Evolutionary conservation across 2,113 vertebrate genomes (phyloP), one percentile per base, ranked within the genome.

Genomic region (Chrysochloris asiatica): DNA sequence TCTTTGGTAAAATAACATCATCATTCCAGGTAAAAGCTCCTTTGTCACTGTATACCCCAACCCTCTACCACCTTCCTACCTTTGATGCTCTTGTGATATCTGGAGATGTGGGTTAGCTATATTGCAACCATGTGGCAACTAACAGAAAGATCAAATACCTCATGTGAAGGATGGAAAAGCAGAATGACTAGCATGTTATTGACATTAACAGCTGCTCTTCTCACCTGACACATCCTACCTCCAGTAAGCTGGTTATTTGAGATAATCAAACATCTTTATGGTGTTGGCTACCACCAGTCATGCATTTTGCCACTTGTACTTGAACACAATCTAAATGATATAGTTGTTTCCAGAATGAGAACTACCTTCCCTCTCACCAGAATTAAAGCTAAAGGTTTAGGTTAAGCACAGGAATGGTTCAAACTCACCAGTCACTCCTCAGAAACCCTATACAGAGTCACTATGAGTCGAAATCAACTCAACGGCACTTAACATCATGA

Each of bases 311-410:
- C 80, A 43, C 47, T 65, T 50, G 3, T 48, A 54, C 54, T 28
- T 71, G 90, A 90, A 90, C 72, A 77, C 65, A 59, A 77, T 28
- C 52, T 88, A 72, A 90, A 77, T 85, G 71, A n/a, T 65, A 65
- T 33, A 78, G 21, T 0, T 38, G 26, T 45, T 83, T 86, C 67
- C 69, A 72, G 54, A 77, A 77, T 71, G 13, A 76, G n/a, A 1
- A 45, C 33, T 26, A 24, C 26, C 45, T 73, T 84, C 48, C 67
- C 82, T 82, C 63, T 75, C 19, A 71, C 5, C 6, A 82, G 36
- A 85, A 79, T 61, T 33, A 43, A 16, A 87, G 48, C n/a, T n/a
- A n/a, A n/a, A n/a, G n/a, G n/a, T n/a, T n/a, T n/a, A n/a, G n/a
- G n/a, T n/a, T n/a, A n/a, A n/a, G n/a, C n/a, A n/a, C n/a, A n/a